Evolutionary conservation across 2,797 vertebrate genomes (phyloP).

Genomic region (Pangasius krempfi): DNA sequence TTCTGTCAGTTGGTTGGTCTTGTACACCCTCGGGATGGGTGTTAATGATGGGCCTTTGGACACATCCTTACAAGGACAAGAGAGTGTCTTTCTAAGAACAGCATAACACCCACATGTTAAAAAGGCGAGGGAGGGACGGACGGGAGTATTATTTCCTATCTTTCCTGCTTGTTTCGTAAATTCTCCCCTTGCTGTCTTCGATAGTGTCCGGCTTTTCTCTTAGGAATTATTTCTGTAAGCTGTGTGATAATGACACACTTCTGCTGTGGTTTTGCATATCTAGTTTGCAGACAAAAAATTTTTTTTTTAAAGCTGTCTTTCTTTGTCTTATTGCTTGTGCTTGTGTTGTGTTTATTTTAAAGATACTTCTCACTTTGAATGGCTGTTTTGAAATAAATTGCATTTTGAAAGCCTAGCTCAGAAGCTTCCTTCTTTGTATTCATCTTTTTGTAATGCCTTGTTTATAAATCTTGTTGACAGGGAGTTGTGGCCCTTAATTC

Average conservation of each 20-base stretch:
- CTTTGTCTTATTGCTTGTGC: background rate
- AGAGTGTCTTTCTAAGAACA: slow-evolving; percentile 38
- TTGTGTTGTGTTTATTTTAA: background rate
- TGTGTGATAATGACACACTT: background rate
- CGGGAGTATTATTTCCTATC: slow-evolving; percentile 42
- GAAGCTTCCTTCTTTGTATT: background rate
- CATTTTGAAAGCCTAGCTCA: background rate
- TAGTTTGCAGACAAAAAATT: background rate
- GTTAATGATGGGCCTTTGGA: slow-evolving; percentile 36
- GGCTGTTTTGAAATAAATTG: background rate
- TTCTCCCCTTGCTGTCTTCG: background rate
- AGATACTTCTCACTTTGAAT: background rate
- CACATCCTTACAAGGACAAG: slow-evolving; percentile 56
- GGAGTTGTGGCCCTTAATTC: background rate
- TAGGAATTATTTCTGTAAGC: background rate
- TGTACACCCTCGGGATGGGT: slow-evolving; percentile 32
- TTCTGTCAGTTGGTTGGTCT: slow-evolving; percentile 9
- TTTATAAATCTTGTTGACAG: background rate
- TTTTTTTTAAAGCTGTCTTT: background rate
- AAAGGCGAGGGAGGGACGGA: slow-evolving; percentile 29
- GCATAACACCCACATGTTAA: slow-evolving; percentile 24
- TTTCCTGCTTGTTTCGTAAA: slow-evolving; percentile 35
- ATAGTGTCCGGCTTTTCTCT: slow-evolving; percentile 25
- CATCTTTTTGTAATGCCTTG: background rate
- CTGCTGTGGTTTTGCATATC: background rate